Conservation (phyloP, 2,113 vertebrate genomes). For the Ophiodon elongatus region DNA sequence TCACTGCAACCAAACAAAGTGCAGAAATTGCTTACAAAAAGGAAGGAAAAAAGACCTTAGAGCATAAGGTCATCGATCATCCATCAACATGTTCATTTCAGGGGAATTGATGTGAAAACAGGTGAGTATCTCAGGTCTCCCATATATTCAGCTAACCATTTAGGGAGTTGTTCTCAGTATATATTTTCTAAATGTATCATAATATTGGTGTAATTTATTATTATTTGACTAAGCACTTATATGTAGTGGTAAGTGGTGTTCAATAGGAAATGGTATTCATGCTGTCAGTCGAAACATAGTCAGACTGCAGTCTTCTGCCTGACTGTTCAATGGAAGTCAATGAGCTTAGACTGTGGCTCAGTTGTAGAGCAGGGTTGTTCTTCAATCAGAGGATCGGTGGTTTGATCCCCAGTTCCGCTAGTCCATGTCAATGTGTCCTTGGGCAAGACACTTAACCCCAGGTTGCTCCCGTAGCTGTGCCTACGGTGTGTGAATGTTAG, state of each 20-base stretch:
- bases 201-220: neutral
- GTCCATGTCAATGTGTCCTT: too few relatives aligned
- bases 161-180: neutral
- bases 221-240: neutral
- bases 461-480: too few relatives aligned
- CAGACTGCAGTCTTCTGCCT: conserved; percentile 4
- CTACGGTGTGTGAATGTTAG: too few relatives aligned
- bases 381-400: too few relatives aligned
- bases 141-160: neutral
- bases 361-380: too few relatives aligned
- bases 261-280: neutral
- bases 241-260: neutral
- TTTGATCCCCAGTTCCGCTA: too few relatives aligned
- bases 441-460: too few relatives aligned
- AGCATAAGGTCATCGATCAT: neutral
- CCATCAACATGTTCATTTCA: neutral
- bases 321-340: neutral
- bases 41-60: neutral
- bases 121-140: neutral
- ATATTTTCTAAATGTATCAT: neutral
- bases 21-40: neutral
- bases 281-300: neutral
- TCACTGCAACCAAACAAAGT: neutral
- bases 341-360: too few relatives aligned
- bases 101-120: neutral